Evolutionary conservation across 2,113 vertebrate species (phyloP), one percentile per base, ranked within the genome.

Genomic region (Lepus europaeus): DNA sequence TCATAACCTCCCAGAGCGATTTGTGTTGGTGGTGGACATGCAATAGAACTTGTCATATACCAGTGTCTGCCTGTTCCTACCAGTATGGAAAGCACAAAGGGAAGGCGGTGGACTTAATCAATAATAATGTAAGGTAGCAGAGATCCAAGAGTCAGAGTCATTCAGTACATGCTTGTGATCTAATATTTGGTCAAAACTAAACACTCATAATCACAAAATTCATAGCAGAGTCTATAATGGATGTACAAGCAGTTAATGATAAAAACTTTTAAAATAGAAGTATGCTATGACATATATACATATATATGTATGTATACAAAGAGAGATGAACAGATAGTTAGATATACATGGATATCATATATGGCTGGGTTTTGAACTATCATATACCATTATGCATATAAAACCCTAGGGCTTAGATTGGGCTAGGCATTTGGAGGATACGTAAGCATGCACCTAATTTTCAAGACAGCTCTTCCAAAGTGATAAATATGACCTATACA

Each of bases 151-250:
- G 4, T 80, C 49, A 92, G 39, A 29, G 14, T 66, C 22, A 49
- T 33, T 10, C 7, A 72, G 16, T 23, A 85, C 9, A 19, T 27
- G 36, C 36, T 39, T 33, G 17, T 39, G 25, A 68, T 77, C 22
- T 80, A 93, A 23, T 83, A 31, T 59, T 51, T 90, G 49, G 4
- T 27, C 9, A 66, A 93, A 93, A 53, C 8, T 66, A 56, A 84
- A 74, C 6, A 91, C 9, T 74, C 59, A 33, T 2, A 86, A 25
- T 88, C 69, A 78, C 11, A 88, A 81, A 51, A 31, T 64, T 51
- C 19, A 27, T 74, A 73, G 80, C 13, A 63, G 80, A 66, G 31
- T 13, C 29, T 56, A 68, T 27, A 53, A 1, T 68, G n/a, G 20
- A 1, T 68, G 6, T 70, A 56, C 5, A 61, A 76, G 66, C 10